A percentile compares a stretch with the other conserved stretches of the same genome.
phyloP scores from a whole-genome alignment of 2,888 invertebrate genomes.

The Spisula subtruncata region DNA sequence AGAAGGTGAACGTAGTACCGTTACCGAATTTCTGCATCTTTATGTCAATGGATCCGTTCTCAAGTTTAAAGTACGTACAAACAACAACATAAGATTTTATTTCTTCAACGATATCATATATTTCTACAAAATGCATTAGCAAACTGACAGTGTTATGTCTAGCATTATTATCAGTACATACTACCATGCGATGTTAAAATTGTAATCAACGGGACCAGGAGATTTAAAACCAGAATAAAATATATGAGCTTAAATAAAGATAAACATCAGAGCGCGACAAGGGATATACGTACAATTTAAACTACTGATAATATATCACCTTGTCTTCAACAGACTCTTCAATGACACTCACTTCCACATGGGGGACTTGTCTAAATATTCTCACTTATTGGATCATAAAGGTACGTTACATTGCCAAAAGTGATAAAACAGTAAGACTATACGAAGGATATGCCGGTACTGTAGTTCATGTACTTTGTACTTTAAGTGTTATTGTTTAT shows the following conservation, averaged over 20 bases:
- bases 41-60: too few species aligned
- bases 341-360: conserved; percentile 7
- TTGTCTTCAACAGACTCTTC: neutral
- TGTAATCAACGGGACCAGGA: neutral
- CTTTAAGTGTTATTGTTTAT: too few species aligned
- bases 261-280: neutral
- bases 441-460: too few species aligned
- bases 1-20: too few species aligned
- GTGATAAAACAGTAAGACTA: neutral
- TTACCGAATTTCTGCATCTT: too few species aligned
- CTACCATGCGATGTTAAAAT: neutral
- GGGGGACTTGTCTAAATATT: neutral
- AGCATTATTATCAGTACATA: neutral
- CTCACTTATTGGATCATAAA: neutral
- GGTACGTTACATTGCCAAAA: neutral
- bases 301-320: neutral
- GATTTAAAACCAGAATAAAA: neutral
- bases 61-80: too few species aligned
- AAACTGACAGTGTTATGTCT: neutral
- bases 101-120: too few species aligned
- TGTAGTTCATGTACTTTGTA: too few species aligned
- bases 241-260: neutral
- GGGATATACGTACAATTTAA: too few species aligned
- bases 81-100: too few species aligned
- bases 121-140: too few species aligned